Percentiles rank a stretch among this genome's conserved stretches.
phyloP scores from a whole-genome alignment of 2,113 vertebrate genomes.

The Polyodon spathula region DNA sequence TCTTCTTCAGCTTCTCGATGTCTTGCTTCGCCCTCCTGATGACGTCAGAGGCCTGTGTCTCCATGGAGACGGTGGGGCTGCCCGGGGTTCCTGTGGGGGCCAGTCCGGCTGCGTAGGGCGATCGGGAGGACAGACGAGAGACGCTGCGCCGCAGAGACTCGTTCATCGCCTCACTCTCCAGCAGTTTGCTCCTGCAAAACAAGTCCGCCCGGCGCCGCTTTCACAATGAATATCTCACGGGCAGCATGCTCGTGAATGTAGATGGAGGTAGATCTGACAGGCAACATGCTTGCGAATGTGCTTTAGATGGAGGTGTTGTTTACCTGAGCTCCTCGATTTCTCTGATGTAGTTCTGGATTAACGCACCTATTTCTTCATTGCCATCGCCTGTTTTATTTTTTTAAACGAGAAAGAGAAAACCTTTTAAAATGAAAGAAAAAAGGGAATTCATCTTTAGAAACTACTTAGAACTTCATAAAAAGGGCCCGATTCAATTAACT shows the following conservation, averaged over 20 bases:
- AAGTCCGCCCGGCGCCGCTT: no score
- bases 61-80: slow-evolving; percentile 60
- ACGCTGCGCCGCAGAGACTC: slow-evolving; percentile 79
- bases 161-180: slow-evolving; percentile 94
- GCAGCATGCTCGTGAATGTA: not conserved
- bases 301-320: not conserved
- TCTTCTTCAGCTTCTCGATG: slow-evolving; percentile 84
- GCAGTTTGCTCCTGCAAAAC: slow-evolving; percentile 72
- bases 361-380: slow-evolving; percentile 77
- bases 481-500: no score
- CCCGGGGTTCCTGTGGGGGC: slow-evolving; percentile 34
- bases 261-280: no score
- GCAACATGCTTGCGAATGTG: no score
- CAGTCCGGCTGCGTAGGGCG: slow-evolving; percentile 48
- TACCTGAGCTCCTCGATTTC: slow-evolving; percentile 92
- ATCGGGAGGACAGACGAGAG: slow-evolving; percentile 59
- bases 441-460: not conserved
- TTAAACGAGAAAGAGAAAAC: slow-evolving; percentile 8
- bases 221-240: not conserved
- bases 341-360: slow-evolving; percentile 92
- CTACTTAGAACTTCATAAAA: no score
- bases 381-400: slow-evolving; percentile 80
- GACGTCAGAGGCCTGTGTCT: slow-evolving; percentile 77
- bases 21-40: slow-evolving; percentile 81
- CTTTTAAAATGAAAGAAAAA: not conserved